These are phyloP conservation scores for Ammospiza caudacuta DNA, from an alignment of 2,113 vertebrate genomes.

Conservation along the genomic window DNA sequence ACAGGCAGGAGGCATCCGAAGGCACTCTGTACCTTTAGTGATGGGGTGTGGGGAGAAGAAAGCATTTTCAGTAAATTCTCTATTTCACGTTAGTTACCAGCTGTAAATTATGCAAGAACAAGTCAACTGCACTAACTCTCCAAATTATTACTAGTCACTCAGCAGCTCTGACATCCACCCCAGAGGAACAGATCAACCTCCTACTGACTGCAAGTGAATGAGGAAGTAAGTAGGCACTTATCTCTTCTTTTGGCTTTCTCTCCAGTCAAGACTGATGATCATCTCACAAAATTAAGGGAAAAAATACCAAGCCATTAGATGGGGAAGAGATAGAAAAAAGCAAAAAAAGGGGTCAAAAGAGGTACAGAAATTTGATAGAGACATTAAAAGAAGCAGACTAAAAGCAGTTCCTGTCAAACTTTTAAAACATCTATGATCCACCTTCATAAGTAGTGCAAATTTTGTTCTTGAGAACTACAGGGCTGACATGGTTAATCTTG, in stretches of 20 bases:
- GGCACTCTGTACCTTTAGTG: background rate
- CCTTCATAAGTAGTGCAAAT: background rate
- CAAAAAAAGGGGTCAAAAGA: background rate
- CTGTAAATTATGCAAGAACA: constrained; percentile 57
- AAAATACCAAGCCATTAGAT: constrained; percentile 24
- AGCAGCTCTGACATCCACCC: constrained; percentile 62
- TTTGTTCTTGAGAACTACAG: background rate
- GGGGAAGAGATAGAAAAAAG: background rate
- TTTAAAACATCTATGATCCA: background rate
- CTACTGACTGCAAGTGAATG: constrained; percentile 58
- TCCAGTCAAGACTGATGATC: constrained; percentile 50
- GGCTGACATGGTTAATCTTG: constrained; percentile 37
- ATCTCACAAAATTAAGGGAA: constrained; percentile 16
- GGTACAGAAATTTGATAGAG: background rate
- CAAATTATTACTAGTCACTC: constrained; percentile 63
- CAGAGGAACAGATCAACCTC: constrained; percentile 64
- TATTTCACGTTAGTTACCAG: background rate
- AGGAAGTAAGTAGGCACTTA: constrained; percentile 62
- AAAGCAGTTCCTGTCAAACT: background rate
- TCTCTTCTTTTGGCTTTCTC: constrained; percentile 26
- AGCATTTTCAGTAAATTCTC: constrained; percentile 12
- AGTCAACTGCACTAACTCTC: constrained; percentile 45
- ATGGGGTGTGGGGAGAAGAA: background rate
- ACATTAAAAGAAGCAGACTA: background rate
- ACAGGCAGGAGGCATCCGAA: background rate